These are phyloP conservation scores for Actinia tenebrosa DNA, from an alignment of 64 coral and sea anemone genomes.

Conservation along the genomic window DNA sequence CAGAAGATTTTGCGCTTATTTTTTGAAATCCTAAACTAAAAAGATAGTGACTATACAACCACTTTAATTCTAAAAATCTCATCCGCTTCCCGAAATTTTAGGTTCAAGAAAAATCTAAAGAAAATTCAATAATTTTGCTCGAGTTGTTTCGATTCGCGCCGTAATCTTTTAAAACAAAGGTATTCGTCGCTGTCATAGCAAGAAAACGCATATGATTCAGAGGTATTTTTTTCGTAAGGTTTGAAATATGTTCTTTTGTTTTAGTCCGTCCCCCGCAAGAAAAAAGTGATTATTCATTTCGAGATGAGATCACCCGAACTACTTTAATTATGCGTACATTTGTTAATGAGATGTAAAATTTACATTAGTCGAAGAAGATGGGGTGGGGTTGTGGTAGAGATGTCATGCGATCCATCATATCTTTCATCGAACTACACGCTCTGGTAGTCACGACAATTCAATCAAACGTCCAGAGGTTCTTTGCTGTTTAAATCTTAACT, in stretches of 20 bases:
- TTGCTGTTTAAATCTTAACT: neutral
- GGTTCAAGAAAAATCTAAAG: neutral
- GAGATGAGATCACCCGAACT: neutral
- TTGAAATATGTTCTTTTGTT: slow-evolving; percentile 1
- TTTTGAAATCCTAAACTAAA: neutral
- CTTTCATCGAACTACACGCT: neutral
- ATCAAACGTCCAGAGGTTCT: neutral
- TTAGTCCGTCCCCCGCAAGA: neutral
- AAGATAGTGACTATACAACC: neutral
- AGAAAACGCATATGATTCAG: neutral
- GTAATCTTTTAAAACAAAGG: neutral
- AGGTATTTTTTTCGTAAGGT: neutral
- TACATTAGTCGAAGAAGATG: neutral
- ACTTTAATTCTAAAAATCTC: neutral
- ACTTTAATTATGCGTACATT: neutral
- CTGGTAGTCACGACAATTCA: neutral
- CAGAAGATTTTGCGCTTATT: neutral
- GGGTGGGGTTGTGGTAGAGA: slow-evolving; percentile 17
- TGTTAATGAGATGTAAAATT: slow-evolving; percentile 7
- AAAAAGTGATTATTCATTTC: neutral
- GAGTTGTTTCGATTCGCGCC: neutral
- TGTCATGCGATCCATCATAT: slow-evolving; percentile 8
- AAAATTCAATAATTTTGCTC: neutral
- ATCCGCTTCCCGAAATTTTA: neutral
- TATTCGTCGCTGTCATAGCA: slow-evolving; percentile 8